phyloP scores from a whole-genome alignment of 64 coral and sea anemone species.

The Orbicella faveolata region DNA sequence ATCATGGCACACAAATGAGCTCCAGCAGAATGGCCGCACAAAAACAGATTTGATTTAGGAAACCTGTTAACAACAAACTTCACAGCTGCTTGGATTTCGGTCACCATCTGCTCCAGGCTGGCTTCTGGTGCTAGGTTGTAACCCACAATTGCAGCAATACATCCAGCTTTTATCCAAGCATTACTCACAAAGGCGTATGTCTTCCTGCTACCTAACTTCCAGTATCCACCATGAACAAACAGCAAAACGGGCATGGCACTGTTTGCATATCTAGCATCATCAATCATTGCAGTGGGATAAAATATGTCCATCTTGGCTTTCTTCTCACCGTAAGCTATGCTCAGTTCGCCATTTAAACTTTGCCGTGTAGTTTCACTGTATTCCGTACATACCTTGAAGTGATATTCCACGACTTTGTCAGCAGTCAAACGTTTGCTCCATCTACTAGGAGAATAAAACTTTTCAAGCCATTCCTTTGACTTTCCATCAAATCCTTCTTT shows the following conservation, averaged over 20 bases:
- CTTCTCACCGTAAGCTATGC: slow-evolving; percentile 32
- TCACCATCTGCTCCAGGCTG: slow-evolving; percentile 36
- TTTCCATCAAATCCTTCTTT: not conserved
- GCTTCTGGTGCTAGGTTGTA: slow-evolving; percentile 64
- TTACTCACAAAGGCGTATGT: slow-evolving; percentile 24
- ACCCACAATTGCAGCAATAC: slow-evolving; percentile 13
- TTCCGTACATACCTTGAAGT: slow-evolving; percentile 27
- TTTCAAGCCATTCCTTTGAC: slow-evolving; percentile 16
- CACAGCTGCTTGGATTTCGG: slow-evolving; percentile 55
- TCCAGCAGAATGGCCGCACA: slow-evolving; percentile 60
- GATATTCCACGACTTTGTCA: slow-evolving; percentile 16
- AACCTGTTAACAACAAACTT: slow-evolving; percentile 21
- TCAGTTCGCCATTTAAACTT: slow-evolving; percentile 11
- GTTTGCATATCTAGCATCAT: not conserved
- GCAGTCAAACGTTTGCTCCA: slow-evolving; percentile 50
- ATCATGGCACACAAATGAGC: slow-evolving; percentile 68
- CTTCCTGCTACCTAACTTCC: slow-evolving; percentile 41
- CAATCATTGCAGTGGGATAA: not conserved
- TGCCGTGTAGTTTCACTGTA: slow-evolving; percentile 24
- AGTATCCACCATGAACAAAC: slow-evolving; percentile 62
- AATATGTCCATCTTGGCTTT: slow-evolving; percentile 73
- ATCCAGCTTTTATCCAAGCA: slow-evolving; percentile 17
- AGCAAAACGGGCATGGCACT: slow-evolving; percentile 20
- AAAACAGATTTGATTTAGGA: slow-evolving; percentile 36
- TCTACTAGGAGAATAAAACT: slow-evolving; percentile 48